Percentiles rank a stretch among this genome's conserved stretches.
phyloP scores from a whole-genome alignment of 2,113 vertebrate genomes.

The Platichthys stellatus region DNA sequence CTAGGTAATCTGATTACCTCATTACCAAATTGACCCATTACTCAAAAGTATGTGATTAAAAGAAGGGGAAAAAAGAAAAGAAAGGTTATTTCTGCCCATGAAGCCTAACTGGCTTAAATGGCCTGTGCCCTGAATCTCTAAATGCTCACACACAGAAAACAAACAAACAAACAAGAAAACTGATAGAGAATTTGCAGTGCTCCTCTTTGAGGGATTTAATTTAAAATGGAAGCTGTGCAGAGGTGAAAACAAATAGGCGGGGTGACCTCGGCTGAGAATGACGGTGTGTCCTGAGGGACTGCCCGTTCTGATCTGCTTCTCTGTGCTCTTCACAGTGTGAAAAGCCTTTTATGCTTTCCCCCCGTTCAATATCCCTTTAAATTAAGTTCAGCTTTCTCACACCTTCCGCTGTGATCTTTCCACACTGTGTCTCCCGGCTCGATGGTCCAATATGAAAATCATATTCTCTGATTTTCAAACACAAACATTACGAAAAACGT shows the following conservation, averaged over 20 bases:
- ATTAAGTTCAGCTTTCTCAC: constrained; percentile 25
- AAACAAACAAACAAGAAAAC: not conserved
- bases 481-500: not conserved
- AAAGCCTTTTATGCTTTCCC: constrained; percentile 71
- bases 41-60: not conserved
- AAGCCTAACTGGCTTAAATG: not conserved
- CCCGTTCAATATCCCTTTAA: constrained; percentile 26
- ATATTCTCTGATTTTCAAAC: not conserved
- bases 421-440: not conserved
- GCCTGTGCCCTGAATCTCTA: not conserved
- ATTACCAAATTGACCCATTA: not conserved
- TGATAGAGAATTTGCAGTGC: not conserved
- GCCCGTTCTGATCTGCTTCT: constrained; percentile 57
- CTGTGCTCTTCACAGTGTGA: constrained; percentile 67
- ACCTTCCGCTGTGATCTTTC: not conserved
- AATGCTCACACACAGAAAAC: not conserved
- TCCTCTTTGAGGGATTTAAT: constrained; percentile 10
- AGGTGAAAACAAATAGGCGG: constrained; percentile 52
- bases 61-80: not conserved
- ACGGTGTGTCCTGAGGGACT: constrained; percentile 52
- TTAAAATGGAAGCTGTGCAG: constrained; percentile 28
- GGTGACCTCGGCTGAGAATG: constrained; percentile 63
- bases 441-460: constrained; percentile 21
- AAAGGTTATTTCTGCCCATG: not conserved
- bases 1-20: not conserved